phyloP scores from a whole-genome alignment of 2,113 vertebrate genomes.

The Eulemur macaco region DNA sequence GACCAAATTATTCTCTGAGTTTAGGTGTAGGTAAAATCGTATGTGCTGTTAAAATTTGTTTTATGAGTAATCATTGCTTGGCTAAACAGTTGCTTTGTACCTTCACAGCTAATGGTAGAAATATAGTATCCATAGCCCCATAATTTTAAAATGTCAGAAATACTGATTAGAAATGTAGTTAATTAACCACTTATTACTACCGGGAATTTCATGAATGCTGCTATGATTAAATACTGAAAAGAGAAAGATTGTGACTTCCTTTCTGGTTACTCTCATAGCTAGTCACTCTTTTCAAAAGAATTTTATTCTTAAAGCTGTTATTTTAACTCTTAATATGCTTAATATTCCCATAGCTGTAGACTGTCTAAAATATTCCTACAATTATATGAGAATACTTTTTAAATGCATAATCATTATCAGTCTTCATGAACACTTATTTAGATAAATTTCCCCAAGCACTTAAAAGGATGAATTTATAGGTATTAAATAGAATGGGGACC shows the following conservation, averaged over 20 bases:
- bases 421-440: slow-evolving; percentile 8
- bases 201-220: slow-evolving; percentile 30
- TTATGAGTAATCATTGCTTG: slow-evolving; percentile 15
- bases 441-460: slow-evolving; percentile 1
- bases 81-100: background rate
- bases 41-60: slow-evolving; percentile 24
- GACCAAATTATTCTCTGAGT: background rate
- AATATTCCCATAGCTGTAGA: background rate
- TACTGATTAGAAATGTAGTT: slow-evolving; percentile 11
- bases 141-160: slow-evolving; percentile 54
- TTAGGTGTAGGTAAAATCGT: background rate
- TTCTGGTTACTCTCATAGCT: slow-evolving; percentile 18
- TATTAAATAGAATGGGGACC: background rate
- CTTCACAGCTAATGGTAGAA: slow-evolving; percentile 22
- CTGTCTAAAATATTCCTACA: background rate
- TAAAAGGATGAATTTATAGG: background rate
- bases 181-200: background rate
- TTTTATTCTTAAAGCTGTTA: slow-evolving; percentile 40
- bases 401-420: background rate
- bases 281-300: slow-evolving; percentile 36
- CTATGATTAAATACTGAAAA: slow-evolving; percentile 32
- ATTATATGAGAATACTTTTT: background rate
- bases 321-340: slow-evolving; percentile 23
- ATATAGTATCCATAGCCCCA: background rate
- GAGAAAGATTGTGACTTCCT: slow-evolving; percentile 1